phyloP scores from a whole-genome alignment of 2,888 invertebrate genomes.

The Dynastes maya region DNA sequence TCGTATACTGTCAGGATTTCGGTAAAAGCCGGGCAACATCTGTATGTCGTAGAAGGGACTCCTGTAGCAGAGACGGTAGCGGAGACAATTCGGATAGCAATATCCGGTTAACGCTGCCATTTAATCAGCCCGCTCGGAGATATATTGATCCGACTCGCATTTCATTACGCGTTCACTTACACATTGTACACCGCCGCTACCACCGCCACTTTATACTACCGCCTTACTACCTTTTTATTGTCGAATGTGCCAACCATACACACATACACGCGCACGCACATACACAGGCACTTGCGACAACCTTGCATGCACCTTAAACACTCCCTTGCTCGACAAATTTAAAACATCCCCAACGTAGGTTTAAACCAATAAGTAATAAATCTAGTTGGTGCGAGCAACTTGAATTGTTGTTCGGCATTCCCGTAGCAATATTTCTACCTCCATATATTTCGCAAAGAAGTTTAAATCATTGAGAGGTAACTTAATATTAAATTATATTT shows the following conservation, averaged over 20 bases:
- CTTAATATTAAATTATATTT: neutral
- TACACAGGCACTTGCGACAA: neutral
- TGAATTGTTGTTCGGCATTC: neutral
- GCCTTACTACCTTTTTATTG: slow-evolving; percentile 54
- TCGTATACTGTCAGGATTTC: slow-evolving; percentile 13
- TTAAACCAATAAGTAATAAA: slow-evolving; percentile 43
- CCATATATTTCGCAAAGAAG: slow-evolving; percentile 11
- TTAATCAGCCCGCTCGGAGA: slow-evolving; percentile 68
- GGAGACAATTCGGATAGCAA: slow-evolving; percentile 69
- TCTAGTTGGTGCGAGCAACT: slow-evolving; percentile 9
- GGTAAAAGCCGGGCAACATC: slow-evolving; percentile 12
- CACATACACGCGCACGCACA: neutral
- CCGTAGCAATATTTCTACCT: slow-evolving; percentile 9
- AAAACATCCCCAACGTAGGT: slow-evolving; percentile 40
- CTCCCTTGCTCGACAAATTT: slow-evolving; percentile 41
- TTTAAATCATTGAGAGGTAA: neutral
- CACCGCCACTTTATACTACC: slow-evolving; percentile 37
- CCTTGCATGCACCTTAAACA: slow-evolving; percentile 40
- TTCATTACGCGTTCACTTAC: slow-evolving; percentile 67
- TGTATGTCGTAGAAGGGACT: slow-evolving; percentile 20
- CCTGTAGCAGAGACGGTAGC: slow-evolving; percentile 53
- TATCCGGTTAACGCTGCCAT: slow-evolving; percentile 69
- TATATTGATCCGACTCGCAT: slow-evolving; percentile 68
- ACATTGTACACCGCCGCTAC: slow-evolving; percentile 55
- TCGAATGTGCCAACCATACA: slow-evolving; percentile 38